Base-by-base conservation (phyloP, 2,888 invertebrate genomes). In the Perithous albicinctus region DNA sequence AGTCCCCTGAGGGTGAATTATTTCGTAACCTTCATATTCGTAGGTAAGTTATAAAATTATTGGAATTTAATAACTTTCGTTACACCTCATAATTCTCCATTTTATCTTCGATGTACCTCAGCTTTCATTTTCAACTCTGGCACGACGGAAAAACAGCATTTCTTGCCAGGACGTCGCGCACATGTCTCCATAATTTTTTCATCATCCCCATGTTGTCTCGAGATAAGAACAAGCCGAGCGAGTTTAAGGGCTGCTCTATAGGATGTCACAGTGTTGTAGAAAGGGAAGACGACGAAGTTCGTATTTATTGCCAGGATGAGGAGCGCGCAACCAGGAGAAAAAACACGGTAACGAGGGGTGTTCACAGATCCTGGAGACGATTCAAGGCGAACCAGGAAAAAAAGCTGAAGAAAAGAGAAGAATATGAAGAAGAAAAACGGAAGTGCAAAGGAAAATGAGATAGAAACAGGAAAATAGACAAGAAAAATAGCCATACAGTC, bases 271-370 rank as follows among this genome's bases (percentile, higher is more conserved):
- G 15, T 18, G 61, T 63, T 35, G 41, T 48, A 35, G 15, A 20
- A 7, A 20, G 56, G 59, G 18, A 38, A 72, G 26, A 32, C 54
- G 20, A 48, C 29, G 59, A 87, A 85, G 87, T 86, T 84, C 63
- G 84, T 84, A 87, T 87, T 86, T 87, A 87, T 86, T 75, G 80
- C 66, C 59, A 23, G 85, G 64, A 75, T 83, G 84, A 84, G 79
- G 79, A 56, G 82, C 79, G 83, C 80, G 72, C 72, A 84, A 61
- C 29, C 56, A 61, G 20, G 35, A 51, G n/a, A 63, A 15, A 59
- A 67, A 23, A 26, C 29, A 59, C 8, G 26, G 26, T 46, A 54
- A 61, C n/a, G 73, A n/a, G 48, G 43, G 70, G n/a, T n/a, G n/a
- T 63, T 77, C 51, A 61, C 72, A 56, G 54, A 12, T 61, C 38